Base-by-base conservation (phyloP, 2,888 invertebrate genomes). In the Microplitis deprimator region DNA sequence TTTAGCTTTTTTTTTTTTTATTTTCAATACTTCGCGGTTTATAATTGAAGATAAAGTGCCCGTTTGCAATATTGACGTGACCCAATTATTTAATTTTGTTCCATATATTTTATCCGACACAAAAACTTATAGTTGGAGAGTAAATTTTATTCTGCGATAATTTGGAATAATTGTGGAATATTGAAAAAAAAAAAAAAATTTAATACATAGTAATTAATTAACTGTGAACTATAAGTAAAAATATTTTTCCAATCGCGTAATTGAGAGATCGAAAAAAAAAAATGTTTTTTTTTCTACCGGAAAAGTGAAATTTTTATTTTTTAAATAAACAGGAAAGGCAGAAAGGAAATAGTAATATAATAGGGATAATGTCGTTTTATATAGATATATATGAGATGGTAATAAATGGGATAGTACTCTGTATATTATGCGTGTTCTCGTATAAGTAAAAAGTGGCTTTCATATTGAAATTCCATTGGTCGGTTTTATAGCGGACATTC, bases 391-490 rank as follows among this genome's bases (percentile, higher is more conserved):
- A 50, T 50, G 13, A 3, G 13, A 13, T 50, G 13, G 13, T 50
- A 50, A 50, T 50, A 50, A 50, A 50, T 50, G 13, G 50, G 50
- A 50, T 50, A 50, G 50, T 50, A 50, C 50, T 64, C 50, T 10
- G 50, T 50, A 50, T 50, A 50, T 50, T 50, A 50, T 50, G 50
- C 13, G 50, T 50, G 13, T 50, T 50, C 41, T 64, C 41, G 71
- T 71, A 39, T 29, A 61, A 16, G 64, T 64, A 62, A 64, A 72
- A 17, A 72, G 64, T 41, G 40, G 62, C 62, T 71, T 71, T n/a
- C 10, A 72, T 72, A 72, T 72, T 72, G 41, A 64, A 72, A 64
- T 72, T 71, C 60, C 70, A 59, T 59, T 20, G 13, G 38, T 62
- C 39, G 39, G 40, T 72, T 72, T 64, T 64, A 38, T 61, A 40